Evolutionary conservation across 1,140 invertebrate genomes (phyloP), one percentile per base, ranked within the genome.

Genomic region (Centruroides sculpturatus): DNA sequence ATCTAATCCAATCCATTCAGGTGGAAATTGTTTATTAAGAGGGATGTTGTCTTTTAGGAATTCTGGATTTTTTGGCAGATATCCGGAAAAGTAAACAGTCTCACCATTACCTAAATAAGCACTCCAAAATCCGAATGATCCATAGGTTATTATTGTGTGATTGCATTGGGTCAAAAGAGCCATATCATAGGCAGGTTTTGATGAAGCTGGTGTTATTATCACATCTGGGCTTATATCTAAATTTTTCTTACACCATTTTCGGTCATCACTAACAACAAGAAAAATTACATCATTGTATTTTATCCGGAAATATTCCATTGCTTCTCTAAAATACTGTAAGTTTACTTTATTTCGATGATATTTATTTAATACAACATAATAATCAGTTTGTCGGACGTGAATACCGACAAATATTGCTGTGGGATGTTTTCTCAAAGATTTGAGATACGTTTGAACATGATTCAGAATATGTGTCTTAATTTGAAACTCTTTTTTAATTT

Each of bases 211-310:
- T 6, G 46, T 35, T 11, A 57, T 55, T 1, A 56, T 4, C 12
- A 63, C 70, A 47, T 71, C 72, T 47, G 69, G 66, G n/a, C 63
- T 69, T 34, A 68, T 69, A 47, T 59, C 23, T 6, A 71, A 34
- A 51, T 71, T 59, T 12, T 58, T 51, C 34, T 76, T 75, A 69
- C 81, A 83, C 81, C 81, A 83, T 4, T 61, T 65, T 49, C 81
- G 78, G 66, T 82, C 82, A 67, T 83, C 82, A 67, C 81, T 83
- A 47, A 81, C 76, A 4, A 82, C 75, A 35, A 82, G 66, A 67
- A 83, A 83, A 9, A 81, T 64, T 3, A 76, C 73, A 47, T 68
- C 61, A 10, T 6, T 10, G 49, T 68, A 82, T 67, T 80, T 81
- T 34, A 61, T 64, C 51, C 73, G 69, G 64, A 79, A 83, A 63